Evolutionary conservation across 2,797 vertebrate species (phyloP).

Genomic region (Jordanella pulchra): DNA sequence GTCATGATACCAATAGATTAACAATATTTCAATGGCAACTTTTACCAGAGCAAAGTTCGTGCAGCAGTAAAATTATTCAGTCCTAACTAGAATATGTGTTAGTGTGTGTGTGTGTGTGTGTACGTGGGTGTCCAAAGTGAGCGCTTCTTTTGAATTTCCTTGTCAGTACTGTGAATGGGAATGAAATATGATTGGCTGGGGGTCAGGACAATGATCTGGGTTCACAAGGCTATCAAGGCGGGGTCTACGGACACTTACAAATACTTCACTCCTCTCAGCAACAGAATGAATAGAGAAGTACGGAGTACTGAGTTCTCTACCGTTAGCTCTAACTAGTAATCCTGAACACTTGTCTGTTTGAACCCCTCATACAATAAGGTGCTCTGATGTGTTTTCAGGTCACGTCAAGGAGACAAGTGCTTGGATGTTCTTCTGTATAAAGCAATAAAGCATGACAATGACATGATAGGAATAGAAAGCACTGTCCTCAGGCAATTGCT

Average conservation of each 20-base stretch:
- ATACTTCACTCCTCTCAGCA: conserved; percentile 54
- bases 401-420: conserved; percentile 21
- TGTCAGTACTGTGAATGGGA: conserved; percentile 75
- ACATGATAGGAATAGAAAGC: conserved; percentile 18
- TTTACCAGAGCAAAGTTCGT: conserved; percentile 76
- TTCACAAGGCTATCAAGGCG: conserved; percentile 70
- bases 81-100: conserved; percentile 51
- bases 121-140: conserved; percentile 59
- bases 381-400: conserved; percentile 10
- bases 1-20: conserved; percentile 75
- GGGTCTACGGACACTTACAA: conserved; percentile 50
- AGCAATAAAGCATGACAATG: conserved; percentile 30
- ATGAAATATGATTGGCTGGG: conserved; percentile 78
- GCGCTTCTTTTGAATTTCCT: conserved; percentile 58
- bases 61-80: conserved; percentile 61
- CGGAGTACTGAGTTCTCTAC: conserved; percentile 39
- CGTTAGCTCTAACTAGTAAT: conserved; percentile 28
- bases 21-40: conserved; percentile 77
- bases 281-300: conserved; percentile 46
- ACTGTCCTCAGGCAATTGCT: conserved; percentile 26
- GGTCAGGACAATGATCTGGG: conserved; percentile 66
- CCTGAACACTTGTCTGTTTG: conserved; percentile 30
- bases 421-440: conserved; percentile 21
- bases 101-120: conserved; percentile 49
- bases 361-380: conserved; percentile 8